Conservation (phyloP, 2,113 vertebrate species). For the Gallinago paraguaiae region DNA sequence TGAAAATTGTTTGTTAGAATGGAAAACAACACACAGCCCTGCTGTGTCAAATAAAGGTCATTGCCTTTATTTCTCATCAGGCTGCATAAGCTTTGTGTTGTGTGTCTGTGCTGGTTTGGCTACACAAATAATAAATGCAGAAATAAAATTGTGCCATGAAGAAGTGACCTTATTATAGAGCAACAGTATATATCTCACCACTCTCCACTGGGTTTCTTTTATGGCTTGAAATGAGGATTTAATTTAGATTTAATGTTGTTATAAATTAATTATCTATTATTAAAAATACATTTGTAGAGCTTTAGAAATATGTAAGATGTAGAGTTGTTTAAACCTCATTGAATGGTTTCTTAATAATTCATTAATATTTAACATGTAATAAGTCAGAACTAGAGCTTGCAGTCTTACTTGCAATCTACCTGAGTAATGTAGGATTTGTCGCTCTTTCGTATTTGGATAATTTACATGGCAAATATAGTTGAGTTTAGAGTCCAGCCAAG, state of each 20-base stretch:
- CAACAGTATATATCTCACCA: neutral
- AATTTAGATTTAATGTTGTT: conserved; percentile 41
- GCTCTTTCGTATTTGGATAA: neutral
- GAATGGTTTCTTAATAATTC: conserved; percentile 47
- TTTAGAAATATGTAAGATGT: conserved; percentile 10
- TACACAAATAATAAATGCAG: neutral
- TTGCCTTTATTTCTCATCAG: neutral
- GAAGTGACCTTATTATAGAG: conserved; percentile 7
- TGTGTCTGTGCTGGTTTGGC: neutral
- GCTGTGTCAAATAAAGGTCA: neutral
- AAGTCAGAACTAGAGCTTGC: neutral
- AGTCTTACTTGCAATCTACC: neutral
- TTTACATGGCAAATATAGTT: neutral
- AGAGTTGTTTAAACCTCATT: conserved; percentile 33
- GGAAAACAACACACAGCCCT: neutral
- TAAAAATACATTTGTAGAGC: conserved; percentile 44
- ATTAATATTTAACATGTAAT: conserved; percentile 51
- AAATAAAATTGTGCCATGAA: neutral
- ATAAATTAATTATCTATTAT: conserved; percentile 59
- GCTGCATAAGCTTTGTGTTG: neutral
- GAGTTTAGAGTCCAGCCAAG: neutral
- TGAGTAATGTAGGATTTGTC: neutral
- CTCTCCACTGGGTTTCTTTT: neutral
- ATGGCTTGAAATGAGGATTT: conserved; percentile 15
- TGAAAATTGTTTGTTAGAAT: neutral